Evolutionary conservation across 1,140 invertebrate genomes (phyloP).

Genomic region (Homarus americanus): DNA sequence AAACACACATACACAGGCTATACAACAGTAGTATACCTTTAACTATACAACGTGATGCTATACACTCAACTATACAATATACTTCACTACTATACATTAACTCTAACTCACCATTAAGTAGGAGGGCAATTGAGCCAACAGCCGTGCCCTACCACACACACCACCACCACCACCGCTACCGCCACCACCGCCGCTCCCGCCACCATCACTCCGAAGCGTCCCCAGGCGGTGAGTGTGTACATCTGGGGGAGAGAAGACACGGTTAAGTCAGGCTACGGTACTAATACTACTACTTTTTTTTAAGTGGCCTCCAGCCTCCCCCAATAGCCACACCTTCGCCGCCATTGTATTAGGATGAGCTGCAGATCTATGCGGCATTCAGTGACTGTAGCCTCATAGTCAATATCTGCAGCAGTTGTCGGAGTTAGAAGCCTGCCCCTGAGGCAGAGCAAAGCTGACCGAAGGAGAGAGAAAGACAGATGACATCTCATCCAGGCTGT

Average conservation of each 20-base stretch:
- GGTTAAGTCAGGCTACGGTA: too few relatives aligned
- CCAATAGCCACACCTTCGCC: too few relatives aligned
- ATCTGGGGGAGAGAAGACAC: not conserved
- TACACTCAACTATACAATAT: not conserved
- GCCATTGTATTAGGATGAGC: too few relatives aligned
- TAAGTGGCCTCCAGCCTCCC: too few relatives aligned
- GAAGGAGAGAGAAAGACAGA: too few relatives aligned
- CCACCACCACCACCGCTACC: conserved; percentile 19
- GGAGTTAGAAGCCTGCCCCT: too few relatives aligned
- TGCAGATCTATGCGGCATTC: too few relatives aligned
- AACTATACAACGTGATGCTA: not conserved
- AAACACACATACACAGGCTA: not conserved
- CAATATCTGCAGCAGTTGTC: too few relatives aligned
- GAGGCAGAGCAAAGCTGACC: too few relatives aligned
- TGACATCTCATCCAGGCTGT: too few relatives aligned
- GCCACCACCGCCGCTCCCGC: conserved; percentile 12
- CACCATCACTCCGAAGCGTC: conserved; percentile 8
- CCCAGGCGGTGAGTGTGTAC: conserved; percentile 7
- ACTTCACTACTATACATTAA: not conserved
- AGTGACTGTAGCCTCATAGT: too few relatives aligned
- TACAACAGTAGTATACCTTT: not conserved
- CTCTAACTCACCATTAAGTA: conserved; percentile 3
- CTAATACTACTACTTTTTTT: too few relatives aligned
- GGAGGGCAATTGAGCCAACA: conserved; percentile 37
- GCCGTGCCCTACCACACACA: conserved; percentile 25